phyloP scores from a whole-genome alignment of 2,888 invertebrate genomes.

The Meiosimyza platycephala region DNA sequence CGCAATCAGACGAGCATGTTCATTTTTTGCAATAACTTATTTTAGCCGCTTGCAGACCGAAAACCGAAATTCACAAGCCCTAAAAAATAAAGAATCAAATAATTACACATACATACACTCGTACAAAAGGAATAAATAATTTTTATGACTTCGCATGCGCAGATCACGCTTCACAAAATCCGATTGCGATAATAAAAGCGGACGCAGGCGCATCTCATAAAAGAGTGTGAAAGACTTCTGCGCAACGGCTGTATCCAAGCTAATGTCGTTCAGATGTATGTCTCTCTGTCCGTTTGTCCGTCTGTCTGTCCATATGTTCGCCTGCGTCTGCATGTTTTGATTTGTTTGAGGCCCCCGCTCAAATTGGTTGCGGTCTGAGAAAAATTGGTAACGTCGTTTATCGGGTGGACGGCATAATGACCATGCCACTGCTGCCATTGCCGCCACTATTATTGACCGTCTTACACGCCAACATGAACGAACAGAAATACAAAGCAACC shows the following conservation, averaged over 20 bases:
- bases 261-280: conserved; percentile 15
- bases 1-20: conserved; percentile 12
- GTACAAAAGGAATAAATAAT: conserved; percentile 10
- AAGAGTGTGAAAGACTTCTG: conserved; percentile 22
- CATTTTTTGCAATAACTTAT: conserved; percentile 22
- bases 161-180: conserved; percentile 34
- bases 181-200: conserved; percentile 34
- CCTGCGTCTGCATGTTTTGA: not conserved
- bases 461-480: not conserved
- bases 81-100: not conserved
- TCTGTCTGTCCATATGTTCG: not conserved
- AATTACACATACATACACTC: not conserved
- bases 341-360: conserved; percentile 18
- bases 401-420: not conserved
- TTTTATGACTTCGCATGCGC: conserved; percentile 30
- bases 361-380: conserved; percentile 32
- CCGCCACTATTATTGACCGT: not conserved
- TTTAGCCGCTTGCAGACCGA: not conserved
- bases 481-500: not conserved
- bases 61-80: not conserved
- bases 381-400: conserved; percentile 28
- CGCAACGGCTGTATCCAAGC: conserved; percentile 16
- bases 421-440: not conserved
- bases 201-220: conserved; percentile 28
- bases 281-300: not conserved